Evolutionary conservation across 35 echinoderm and acorn worm genomes (phyloP), one percentile per base, ranked within the genome.

Genomic region (Nesometra sesokonis): DNA sequence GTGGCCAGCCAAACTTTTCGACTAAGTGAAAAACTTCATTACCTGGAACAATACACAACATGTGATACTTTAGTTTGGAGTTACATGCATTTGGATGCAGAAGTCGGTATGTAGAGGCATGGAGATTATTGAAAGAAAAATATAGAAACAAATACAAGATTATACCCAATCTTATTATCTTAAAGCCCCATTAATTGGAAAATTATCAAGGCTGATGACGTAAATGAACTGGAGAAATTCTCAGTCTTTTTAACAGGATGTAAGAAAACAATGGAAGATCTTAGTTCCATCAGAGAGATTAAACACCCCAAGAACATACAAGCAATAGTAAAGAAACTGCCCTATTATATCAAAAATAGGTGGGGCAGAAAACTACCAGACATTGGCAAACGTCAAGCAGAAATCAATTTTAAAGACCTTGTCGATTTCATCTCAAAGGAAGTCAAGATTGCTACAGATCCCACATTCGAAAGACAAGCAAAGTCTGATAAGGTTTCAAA

Each of bases 371-470:
- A 57, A 32, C 46, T 77, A 34, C 8, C 17, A 32, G 67, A 76
- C 85, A 77, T 77, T 36, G 57, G 47, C 4, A 40, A 86, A 21
- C 37, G 47, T 17, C 21, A 29, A 30, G 76, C 34, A 21, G 34
- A 38, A 5, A 52, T 86, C 13, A 86, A 30, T 9, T 86, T 86
- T 31, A 86, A 47, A 7, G 0, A 86, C 76, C 76, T 86, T n/a
- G 85, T 77, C 29, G 46, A 77, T 36, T 47, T 86, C 21, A 29
- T 86, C 33, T 40, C 31, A 27, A 86, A 19, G 32, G 84, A 86
- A 34, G 84, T n/a, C 38, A 86, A 40, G 33, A 86, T 40, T 19
- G 84, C 84, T 17, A 86, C 84, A 67, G 84, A 86, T 30, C 84
- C 84, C 67, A 33, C 57, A 15, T 86, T 40, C 57, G 84, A 40